Conservation (phyloP, 2,888 invertebrate genomes). For the Perithous albicinctus region DNA sequence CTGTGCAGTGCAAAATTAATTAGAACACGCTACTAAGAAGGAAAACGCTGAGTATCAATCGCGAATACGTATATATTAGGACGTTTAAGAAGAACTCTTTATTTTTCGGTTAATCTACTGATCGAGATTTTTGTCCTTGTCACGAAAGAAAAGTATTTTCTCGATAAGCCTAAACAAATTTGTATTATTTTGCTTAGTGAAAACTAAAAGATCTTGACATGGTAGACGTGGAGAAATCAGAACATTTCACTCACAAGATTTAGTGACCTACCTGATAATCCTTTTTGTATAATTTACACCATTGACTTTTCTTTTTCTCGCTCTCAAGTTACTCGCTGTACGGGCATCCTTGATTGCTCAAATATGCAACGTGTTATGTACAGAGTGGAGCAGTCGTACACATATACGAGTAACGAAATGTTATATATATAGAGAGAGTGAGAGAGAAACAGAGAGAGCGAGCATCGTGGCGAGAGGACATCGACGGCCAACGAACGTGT, state of each 20-base stretch:
- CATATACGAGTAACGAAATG: slow-evolving; percentile 34
- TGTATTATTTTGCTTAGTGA: no score
- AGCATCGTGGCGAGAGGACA: slow-evolving; percentile 57
- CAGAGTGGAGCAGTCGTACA: slow-evolving; percentile 48
- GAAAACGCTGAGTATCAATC: slow-evolving; percentile 35
- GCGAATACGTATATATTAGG: slow-evolving; percentile 2
- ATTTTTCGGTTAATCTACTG: no score
- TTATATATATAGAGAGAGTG: slow-evolving; percentile 49
- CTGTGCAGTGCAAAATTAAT: slow-evolving; percentile 6
- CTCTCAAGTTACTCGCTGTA: slow-evolving; percentile 42
- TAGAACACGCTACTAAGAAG: neutral
- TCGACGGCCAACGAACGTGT: slow-evolving; percentile 64
- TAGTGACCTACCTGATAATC: no score
- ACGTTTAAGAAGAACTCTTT: no score
- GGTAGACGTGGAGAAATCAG: no score
- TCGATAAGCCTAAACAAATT: no score
- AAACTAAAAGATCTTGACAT: no score
- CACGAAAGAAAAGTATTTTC: no score
- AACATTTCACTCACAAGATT: no score
- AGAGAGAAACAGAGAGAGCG: slow-evolving; percentile 63
- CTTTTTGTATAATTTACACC: neutral
- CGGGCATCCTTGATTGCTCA: slow-evolving; percentile 50
- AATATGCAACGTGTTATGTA: slow-evolving; percentile 53
- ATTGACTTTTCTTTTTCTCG: slow-evolving; percentile 3
- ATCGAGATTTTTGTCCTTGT: no score